Percentiles rank a stretch among this genome's conserved stretches.
Evolutionary conservation across 1,140 invertebrate species (phyloP).

Genomic region (Scaptomyza pallida): DNA sequence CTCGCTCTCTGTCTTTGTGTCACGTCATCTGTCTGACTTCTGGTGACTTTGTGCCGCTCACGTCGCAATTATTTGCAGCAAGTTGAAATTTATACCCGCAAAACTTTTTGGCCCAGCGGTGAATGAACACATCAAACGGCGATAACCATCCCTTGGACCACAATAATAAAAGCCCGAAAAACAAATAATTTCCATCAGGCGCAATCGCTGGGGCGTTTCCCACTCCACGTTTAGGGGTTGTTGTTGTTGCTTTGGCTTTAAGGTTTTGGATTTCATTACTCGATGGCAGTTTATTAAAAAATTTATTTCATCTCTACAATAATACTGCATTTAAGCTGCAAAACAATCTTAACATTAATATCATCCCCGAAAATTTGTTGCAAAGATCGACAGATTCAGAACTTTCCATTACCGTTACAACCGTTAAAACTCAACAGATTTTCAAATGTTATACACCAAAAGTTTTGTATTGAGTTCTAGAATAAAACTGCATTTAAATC

Average conservation of each 20-base stretch:
- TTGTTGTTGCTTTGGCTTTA: neutral
- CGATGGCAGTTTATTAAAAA: constrained; percentile 76
- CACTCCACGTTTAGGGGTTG: constrained; percentile 32
- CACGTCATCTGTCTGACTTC: constrained; percentile 71
- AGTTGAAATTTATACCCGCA: constrained; percentile 71
- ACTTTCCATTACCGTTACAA: too few relatives aligned
- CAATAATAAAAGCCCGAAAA: constrained; percentile 55
- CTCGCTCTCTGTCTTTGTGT: neutral
- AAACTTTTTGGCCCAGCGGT: constrained; percentile 32
- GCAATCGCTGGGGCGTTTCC: constrained; percentile 51
- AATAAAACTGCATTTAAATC: too few relatives aligned
- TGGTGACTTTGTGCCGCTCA: constrained; percentile 45
- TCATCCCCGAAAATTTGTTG: too few relatives aligned
- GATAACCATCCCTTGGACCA: constrained; percentile 48
- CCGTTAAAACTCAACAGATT: too few relatives aligned
- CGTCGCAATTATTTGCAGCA: constrained; percentile 81
- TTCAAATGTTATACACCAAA: too few relatives aligned
- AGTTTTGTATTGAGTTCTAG: too few relatives aligned
- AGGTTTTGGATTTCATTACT: constrained; percentile 53
- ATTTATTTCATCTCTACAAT: too few relatives aligned
- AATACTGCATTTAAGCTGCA: too few relatives aligned
- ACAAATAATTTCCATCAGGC: constrained; percentile 68
- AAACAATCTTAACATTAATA: too few relatives aligned
- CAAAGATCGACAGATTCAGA: too few relatives aligned
- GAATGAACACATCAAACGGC: constrained; percentile 70